These are phyloP conservation scores for Crocuta crocuta DNA, from an alignment of 2,113 vertebrate species.

Conservation along the genomic window DNA sequence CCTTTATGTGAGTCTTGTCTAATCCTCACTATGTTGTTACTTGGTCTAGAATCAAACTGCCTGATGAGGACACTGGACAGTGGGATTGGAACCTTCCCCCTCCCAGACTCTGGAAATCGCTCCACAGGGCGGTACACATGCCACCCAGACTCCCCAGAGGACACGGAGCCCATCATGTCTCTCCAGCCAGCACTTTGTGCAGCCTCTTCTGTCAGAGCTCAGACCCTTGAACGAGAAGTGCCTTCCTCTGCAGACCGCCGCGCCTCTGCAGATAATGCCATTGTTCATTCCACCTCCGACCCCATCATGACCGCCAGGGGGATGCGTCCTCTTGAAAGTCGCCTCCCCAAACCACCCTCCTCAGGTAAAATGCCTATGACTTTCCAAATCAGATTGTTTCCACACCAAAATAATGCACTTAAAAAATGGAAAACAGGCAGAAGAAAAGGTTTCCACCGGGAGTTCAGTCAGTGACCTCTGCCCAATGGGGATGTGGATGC, in stretches of 20 bases:
- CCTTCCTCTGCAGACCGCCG: slow-evolving; percentile 87
- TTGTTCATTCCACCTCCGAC: slow-evolving; percentile 91
- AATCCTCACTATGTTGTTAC: slow-evolving; percentile 81
- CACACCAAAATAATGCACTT: slow-evolving; percentile 61
- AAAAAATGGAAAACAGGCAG: slow-evolving; percentile 70
- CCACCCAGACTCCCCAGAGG: slow-evolving; percentile 87
- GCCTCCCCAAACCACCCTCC: slow-evolving; percentile 88
- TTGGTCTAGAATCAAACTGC: slow-evolving; percentile 91
- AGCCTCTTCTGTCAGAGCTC: slow-evolving; percentile 85
- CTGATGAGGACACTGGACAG: slow-evolving; percentile 97
- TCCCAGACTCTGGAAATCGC: slow-evolving; percentile 91
- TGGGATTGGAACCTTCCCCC: slow-evolving; percentile 96
- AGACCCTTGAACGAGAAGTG: slow-evolving; percentile 90
- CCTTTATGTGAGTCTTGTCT: slow-evolving; percentile 38
- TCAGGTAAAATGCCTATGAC: slow-evolving; percentile 89
- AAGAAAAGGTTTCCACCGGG: slow-evolving; percentile 55
- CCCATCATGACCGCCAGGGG: slow-evolving; percentile 85
- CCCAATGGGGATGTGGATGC: slow-evolving; percentile 60
- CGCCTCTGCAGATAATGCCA: slow-evolving; percentile 78
- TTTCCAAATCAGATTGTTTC: slow-evolving; percentile 69
- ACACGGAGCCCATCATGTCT: slow-evolving; percentile 71
- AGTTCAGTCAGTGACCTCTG: slow-evolving; percentile 77
- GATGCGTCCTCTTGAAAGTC: slow-evolving; percentile 85
- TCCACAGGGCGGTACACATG: slow-evolving; percentile 86
- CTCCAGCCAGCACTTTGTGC: slow-evolving; percentile 78